These are phyloP conservation scores for Prionchulus punctatus DNA, from an alignment of 2,888 invertebrate species.

Conservation along the genomic window DNA sequence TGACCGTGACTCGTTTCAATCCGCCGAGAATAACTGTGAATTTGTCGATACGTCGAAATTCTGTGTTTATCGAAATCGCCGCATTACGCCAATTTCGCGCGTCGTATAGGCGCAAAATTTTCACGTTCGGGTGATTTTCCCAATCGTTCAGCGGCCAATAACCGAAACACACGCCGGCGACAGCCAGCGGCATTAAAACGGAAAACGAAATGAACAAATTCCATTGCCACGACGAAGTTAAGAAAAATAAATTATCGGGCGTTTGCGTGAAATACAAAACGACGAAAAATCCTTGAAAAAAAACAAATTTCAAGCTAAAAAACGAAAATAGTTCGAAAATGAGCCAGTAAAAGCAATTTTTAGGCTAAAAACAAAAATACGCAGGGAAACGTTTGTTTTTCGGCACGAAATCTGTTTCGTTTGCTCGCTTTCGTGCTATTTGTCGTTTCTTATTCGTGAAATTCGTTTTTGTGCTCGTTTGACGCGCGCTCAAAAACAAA, in stretches of 20 bases:
- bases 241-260: neutral
- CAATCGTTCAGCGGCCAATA: conserved; percentile 54
- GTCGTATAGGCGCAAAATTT: conserved; percentile 47
- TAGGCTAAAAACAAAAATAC: no score
- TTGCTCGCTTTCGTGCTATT: no score
- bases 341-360: no score
- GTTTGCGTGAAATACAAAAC: neutral
- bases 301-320: no score
- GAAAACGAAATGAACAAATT: conserved; percentile 20
- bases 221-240: conserved; percentile 15
- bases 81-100: conserved; percentile 31
- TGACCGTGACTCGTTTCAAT: conserved; percentile 37
- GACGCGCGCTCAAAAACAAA: no score
- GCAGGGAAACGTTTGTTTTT: no score
- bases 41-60: conserved; percentile 35
- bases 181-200: conserved; percentile 41
- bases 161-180: conserved; percentile 38
- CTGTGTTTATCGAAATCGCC: conserved; percentile 34
- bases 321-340: no score
- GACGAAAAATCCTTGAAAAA: neutral
- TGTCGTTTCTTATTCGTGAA: no score
- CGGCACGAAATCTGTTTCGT: no score
- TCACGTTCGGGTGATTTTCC: conserved; percentile 56
- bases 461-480: no score
- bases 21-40: conserved; percentile 25